Evolutionary conservation across 2,797 vertebrate species (phyloP).

Genomic region (Bradypodion pumilum): DNA sequence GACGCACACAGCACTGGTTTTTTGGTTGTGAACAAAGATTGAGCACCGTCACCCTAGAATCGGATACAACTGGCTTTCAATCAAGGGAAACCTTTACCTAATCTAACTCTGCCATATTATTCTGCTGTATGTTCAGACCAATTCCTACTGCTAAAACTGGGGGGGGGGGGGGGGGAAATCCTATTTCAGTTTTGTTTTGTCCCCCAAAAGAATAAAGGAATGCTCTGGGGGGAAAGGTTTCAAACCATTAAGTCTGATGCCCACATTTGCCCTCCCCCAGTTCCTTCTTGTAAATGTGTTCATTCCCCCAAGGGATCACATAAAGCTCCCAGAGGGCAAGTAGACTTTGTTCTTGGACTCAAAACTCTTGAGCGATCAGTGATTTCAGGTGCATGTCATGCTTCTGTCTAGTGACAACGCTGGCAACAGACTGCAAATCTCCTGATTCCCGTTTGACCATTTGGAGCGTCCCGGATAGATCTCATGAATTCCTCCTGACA

Average conservation of each 20-base stretch:
- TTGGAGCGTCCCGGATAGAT: not conserved
- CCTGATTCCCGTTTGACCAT: not conserved
- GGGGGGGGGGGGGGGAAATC: too few species aligned
- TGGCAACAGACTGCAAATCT: not conserved
- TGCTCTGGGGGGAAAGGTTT: not conserved
- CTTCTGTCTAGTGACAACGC: not conserved
- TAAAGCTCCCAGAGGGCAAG: not conserved
- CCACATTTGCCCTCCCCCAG: not conserved
- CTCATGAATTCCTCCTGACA: conserved; percentile 7
- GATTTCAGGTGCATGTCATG: not conserved
- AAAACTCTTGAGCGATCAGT: not conserved
- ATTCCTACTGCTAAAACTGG: too few species aligned
- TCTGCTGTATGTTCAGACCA: not conserved
- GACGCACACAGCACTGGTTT: too few species aligned
- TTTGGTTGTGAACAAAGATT: too few species aligned
- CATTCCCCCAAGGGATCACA: not conserved
- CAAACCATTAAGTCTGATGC: not conserved
- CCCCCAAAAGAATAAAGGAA: not conserved
- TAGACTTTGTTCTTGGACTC: not conserved
- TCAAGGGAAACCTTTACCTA: too few species aligned
- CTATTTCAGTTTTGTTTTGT: not conserved
- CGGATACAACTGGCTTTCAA: too few species aligned
- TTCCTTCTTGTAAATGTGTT: not conserved
- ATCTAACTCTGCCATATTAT: not conserved
- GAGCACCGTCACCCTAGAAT: too few species aligned